Evolutionary conservation across 2,797 vertebrate species (phyloP).

Genomic region (Crenichthys baileyi): DNA sequence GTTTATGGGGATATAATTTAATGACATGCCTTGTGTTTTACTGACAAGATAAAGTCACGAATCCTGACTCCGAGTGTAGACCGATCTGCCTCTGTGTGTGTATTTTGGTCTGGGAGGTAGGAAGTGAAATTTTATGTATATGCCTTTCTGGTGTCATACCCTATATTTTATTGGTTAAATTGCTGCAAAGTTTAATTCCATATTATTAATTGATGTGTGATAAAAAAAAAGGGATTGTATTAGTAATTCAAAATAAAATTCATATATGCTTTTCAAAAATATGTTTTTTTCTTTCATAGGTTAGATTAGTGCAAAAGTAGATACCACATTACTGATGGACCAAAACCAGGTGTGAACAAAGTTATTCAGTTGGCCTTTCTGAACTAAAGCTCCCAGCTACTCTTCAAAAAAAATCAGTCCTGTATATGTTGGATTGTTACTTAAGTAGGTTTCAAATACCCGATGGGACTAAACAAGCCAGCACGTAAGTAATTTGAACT

Average conservation of each 20-base stretch:
- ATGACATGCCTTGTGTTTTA: neutral
- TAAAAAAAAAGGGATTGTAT: neutral
- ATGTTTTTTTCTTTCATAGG: neutral
- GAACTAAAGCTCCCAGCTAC: neutral
- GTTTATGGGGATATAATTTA: neutral
- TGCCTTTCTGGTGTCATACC: slow-evolving; percentile 1
- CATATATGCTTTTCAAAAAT: neutral
- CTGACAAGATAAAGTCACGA: neutral
- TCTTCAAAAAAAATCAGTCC: neutral
- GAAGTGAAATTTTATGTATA: neutral
- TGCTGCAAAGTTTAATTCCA: neutral
- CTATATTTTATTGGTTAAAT: neutral
- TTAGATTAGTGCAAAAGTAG: neutral
- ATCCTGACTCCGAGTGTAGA: slow-evolving; percentile 5
- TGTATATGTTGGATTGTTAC: neutral
- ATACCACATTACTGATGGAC: neutral
- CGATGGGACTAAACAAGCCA: neutral
- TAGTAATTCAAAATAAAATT: neutral
- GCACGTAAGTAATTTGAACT: neutral
- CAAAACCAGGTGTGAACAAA: neutral
- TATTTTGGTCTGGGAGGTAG: neutral
- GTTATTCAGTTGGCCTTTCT: neutral
- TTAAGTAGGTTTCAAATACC: neutral
- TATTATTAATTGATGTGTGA: neutral
- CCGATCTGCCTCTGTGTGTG: slow-evolving; percentile 3